These are phyloP conservation scores for Chloroceryle amazona DNA, from an alignment of 2,797 vertebrate genomes.

Conservation along the genomic window DNA sequence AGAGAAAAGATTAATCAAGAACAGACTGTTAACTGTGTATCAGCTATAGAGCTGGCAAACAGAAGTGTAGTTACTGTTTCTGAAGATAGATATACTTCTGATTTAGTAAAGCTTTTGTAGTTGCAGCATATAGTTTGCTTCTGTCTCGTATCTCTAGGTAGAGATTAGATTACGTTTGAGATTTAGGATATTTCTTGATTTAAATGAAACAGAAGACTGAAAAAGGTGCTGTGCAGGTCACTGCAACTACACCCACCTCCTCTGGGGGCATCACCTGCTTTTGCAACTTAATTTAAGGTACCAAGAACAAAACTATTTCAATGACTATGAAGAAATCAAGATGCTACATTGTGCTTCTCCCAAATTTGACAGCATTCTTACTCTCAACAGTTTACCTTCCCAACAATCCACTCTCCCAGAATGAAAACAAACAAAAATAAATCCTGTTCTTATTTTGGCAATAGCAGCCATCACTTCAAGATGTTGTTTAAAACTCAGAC, in stretches of 20 bases:
- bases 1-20: neutral
- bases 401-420: neutral
- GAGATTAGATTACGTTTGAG: neutral
- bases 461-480: neutral
- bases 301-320: neutral
- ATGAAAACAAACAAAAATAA: neutral
- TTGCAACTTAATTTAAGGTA: neutral
- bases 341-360: neutral
- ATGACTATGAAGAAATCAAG: neutral
- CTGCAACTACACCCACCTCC: neutral
- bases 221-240: neutral
- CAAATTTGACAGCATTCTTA: neutral
- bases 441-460: neutral
- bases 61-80: neutral
- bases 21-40: neutral
- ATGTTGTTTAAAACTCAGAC: neutral
- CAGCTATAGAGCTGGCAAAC: neutral
- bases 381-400: neutral
- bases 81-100: neutral
- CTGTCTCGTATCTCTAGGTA: neutral
- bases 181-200: neutral
- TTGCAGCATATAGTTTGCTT: neutral
- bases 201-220: neutral
- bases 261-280: neutral
- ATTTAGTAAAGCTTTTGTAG: neutral